A percentile compares a stretch with the other conserved stretches of the same genome.
Evolutionary conservation across 2,113 vertebrate species (phyloP).

Genomic region (Puntigrus tetrazona): DNA sequence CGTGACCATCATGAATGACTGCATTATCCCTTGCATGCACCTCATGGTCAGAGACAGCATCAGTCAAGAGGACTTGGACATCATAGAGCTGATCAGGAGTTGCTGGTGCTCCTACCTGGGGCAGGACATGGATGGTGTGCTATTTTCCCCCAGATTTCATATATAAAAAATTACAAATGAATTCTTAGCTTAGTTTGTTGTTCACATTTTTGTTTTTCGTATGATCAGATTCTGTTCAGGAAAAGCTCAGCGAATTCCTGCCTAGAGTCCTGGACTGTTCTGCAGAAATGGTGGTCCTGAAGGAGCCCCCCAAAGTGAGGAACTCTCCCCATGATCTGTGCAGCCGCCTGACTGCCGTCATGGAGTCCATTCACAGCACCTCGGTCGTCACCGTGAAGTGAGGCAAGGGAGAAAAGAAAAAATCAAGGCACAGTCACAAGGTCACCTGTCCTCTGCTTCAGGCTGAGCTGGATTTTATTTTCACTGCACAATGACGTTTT

Average conservation of each 20-base stretch:
- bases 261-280: constrained; percentile 94
- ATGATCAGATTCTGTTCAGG: constrained; percentile 81
- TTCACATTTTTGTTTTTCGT: neutral
- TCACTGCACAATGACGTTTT: constrained; percentile 54
- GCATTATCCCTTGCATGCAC: constrained; percentile 94
- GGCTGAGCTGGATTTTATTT: constrained; percentile 48
- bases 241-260: constrained; percentile 88
- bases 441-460: constrained; percentile 17
- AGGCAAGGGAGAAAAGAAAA: constrained; percentile 27
- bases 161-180: neutral
- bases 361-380: constrained; percentile 91
- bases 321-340: constrained; percentile 91
- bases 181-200: neutral
- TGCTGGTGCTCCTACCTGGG: constrained; percentile 93
- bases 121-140: constrained; percentile 89
- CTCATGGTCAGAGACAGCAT: constrained; percentile 81
- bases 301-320: constrained; percentile 93
- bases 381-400: constrained; percentile 83
- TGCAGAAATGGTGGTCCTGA: constrained; percentile 81
- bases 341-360: constrained; percentile 89
- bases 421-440: neutral
- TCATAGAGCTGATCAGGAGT: constrained; percentile 87
- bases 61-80: constrained; percentile 85
- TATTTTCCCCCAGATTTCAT: neutral
- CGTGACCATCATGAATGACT: constrained; percentile 85